A percentile compares a stretch with the other conserved stretches of the same genome.
Evolutionary conservation across 2,113 vertebrate species (phyloP).

Genomic region (Vidua chalybeata): DNA sequence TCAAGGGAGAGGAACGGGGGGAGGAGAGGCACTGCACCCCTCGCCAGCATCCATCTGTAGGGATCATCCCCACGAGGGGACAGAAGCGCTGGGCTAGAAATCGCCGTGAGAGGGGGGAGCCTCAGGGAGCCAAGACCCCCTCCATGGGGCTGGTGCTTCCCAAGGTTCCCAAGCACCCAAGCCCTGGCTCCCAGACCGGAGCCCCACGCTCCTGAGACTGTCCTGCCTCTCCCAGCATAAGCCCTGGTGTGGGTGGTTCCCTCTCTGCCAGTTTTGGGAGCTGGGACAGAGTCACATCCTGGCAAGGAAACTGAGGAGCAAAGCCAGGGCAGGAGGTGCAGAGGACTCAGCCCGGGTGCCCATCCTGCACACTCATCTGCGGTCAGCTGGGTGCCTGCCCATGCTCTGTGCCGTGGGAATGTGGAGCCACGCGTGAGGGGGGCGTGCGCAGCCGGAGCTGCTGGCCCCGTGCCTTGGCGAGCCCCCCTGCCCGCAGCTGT

Average conservation of each 20-base stretch:
- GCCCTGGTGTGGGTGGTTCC: neutral
- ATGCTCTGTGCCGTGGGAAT: fast-evolving
- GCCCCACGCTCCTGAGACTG: neutral
- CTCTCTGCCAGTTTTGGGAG: neutral
- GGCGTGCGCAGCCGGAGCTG: neutral
- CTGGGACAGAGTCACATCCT: fast-evolving
- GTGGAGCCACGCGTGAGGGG: fast-evolving
- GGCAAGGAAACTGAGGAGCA: neutral
- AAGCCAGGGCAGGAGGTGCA: neutral
- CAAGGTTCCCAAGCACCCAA: neutral
- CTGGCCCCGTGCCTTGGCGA: fast-evolving
- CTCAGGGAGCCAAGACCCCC: neutral
- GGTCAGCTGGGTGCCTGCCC: fast-evolving
- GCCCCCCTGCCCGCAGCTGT: neutral
- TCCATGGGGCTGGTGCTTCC: neutral
- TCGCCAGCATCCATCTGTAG: neutral
- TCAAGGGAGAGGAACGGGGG: neutral
- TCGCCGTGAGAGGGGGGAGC: neutral
- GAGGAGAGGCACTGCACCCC: neutral
- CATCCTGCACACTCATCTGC: fast-evolving
- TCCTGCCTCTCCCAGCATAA: neutral
- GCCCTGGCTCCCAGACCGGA: neutral
- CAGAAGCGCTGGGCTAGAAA: fast-evolving
- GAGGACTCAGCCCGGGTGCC: fast-evolving
- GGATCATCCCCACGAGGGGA: fast-evolving